phyloP scores from a whole-genome alignment of 30 jellyfish, hydroid and myxozoan species.

The Hydra vulgaris region DNA sequence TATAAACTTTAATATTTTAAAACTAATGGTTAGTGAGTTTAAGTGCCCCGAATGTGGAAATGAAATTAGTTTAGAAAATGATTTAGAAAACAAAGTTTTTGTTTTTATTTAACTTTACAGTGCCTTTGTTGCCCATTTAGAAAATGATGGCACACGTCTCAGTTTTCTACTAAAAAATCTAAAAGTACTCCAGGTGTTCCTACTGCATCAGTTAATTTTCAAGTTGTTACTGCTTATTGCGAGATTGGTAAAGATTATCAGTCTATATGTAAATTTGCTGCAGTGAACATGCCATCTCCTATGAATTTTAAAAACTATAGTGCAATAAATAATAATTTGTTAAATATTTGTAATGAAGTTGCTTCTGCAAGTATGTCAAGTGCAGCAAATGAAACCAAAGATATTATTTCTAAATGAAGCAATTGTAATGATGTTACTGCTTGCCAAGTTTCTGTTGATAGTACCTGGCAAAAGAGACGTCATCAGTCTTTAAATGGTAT shows the following conservation, averaged over 20 bases:
- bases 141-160: neutral
- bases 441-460: neutral
- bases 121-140: neutral
- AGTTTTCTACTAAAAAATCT: neutral
- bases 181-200: neutral
- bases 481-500: neutral
- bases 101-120: neutral
- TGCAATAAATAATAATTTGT: neutral
- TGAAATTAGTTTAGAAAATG: neutral
- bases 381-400: neutral
- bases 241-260: neutral
- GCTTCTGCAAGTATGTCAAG: neutral
- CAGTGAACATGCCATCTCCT: neutral
- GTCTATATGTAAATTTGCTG: neutral
- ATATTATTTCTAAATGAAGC: neutral
- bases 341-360: neutral
- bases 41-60: neutral
- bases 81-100: neutral
- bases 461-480: neutral
- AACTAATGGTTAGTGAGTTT: neutral
- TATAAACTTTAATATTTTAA: neutral
- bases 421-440: neutral
- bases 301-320: neutral
- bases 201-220: neutral
- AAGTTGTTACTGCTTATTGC: neutral